Conservation (phyloP, 2,113 vertebrate genomes). For the Gallinago jamesoni region DNA sequence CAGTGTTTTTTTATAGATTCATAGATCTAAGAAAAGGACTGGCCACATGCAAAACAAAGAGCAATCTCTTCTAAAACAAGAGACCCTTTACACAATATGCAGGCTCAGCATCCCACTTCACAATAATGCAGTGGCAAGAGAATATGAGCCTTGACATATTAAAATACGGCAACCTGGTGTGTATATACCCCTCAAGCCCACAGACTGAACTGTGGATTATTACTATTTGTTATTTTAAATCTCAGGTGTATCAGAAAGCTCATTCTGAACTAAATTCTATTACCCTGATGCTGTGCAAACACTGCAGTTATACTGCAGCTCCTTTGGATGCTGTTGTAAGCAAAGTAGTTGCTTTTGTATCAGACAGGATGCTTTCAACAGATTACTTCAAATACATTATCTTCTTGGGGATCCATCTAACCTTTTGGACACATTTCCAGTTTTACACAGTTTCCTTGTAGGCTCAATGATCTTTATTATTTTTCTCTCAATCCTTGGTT, state of each 20-base stretch:
- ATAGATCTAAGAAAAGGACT: background rate
- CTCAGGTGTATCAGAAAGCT: background rate
- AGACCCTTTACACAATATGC: background rate
- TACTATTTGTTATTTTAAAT: background rate
- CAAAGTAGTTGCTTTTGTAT: background rate
- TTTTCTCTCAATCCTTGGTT: background rate
- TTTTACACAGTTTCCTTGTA: background rate
- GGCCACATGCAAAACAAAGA: background rate
- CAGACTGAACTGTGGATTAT: background rate
- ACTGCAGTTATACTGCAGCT: background rate
- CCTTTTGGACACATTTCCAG: background rate
- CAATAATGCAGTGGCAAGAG: background rate
- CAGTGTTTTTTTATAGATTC: background rate
- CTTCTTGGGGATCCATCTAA: background rate
- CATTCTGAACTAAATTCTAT: background rate
- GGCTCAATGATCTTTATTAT: background rate
- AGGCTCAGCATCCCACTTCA: background rate
- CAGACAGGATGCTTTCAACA: background rate
- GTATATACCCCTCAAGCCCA: background rate
- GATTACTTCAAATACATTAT: background rate
- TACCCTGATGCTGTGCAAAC: background rate
- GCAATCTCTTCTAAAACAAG: slow-evolving; percentile 25
- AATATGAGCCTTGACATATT: background rate
- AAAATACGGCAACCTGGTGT: background rate
- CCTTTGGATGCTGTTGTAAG: background rate